phyloP scores from a whole-genome alignment of 2,888 invertebrate genomes.

The Nymphalis polychloros region DNA sequence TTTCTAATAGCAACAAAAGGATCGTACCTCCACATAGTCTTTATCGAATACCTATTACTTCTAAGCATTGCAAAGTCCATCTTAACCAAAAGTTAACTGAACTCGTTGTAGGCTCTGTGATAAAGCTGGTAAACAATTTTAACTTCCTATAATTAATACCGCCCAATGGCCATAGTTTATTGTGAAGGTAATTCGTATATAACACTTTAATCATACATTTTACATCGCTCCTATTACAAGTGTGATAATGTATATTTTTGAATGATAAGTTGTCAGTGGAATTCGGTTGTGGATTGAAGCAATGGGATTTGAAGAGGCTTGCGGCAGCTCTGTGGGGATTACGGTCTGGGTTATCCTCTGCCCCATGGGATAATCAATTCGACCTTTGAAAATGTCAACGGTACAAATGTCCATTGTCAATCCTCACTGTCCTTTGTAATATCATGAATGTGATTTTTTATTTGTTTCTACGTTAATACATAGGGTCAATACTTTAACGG shows the following conservation, averaged over 20 bases:
- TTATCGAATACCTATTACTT: too few relatives aligned
- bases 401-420: slow-evolving; percentile 12
- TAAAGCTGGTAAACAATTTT: slow-evolving; percentile 5
- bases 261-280: neutral
- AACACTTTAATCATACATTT: neutral
- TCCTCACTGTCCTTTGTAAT: neutral
- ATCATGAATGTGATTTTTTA: neutral
- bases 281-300: slow-evolving; percentile 1
- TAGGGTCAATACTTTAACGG: neutral
- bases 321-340: slow-evolving; percentile 53
- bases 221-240: neutral
- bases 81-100: neutral
- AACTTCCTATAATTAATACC: slow-evolving; percentile 10
- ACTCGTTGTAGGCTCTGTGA: neutral
- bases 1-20: too few relatives aligned
- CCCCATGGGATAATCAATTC: slow-evolving; percentile 18
- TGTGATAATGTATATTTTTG: slow-evolving; percentile 3
- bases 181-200: neutral
- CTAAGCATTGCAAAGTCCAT: too few relatives aligned
- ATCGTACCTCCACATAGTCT: too few relatives aligned
- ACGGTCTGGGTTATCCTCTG: slow-evolving; percentile 44
- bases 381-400: slow-evolving; percentile 18
- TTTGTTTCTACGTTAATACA: neutral
- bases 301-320: slow-evolving; percentile 50
- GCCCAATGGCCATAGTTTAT: slow-evolving; percentile 14